phyloP scores from a whole-genome alignment of 2,113 vertebrate species.

The Clarias batrachus region DNA sequence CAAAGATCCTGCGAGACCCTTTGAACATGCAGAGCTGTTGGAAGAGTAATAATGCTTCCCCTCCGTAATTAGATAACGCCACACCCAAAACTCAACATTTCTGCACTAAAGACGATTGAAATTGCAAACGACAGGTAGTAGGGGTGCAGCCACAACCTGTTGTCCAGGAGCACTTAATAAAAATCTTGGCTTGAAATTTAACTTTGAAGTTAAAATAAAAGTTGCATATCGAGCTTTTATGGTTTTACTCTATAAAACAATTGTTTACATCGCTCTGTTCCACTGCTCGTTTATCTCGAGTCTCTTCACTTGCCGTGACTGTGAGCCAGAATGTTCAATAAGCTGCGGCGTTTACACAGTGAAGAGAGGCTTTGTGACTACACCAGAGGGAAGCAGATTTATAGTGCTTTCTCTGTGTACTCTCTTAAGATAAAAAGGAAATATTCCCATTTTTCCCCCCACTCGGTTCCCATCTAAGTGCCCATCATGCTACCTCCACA shows the following conservation, averaged over 20 bases:
- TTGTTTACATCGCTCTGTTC: neutral
- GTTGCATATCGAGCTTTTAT: constrained; percentile 2
- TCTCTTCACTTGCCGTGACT: constrained; percentile 29
- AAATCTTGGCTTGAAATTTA: neutral
- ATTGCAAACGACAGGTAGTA: neutral
- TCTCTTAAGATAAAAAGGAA: constrained; percentile 20
- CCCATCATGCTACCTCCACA: neutral
- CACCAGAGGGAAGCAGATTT: constrained; percentile 7
- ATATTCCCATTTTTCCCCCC: neutral
- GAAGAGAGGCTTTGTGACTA: constrained; percentile 15
- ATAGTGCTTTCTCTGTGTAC: constrained; percentile 5
- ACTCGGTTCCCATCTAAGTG: neutral
- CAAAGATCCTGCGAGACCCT: constrained; percentile 81
- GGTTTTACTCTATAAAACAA: constrained; percentile 18
- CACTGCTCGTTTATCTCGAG: constrained; percentile 28
- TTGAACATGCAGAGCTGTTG: constrained; percentile 15
- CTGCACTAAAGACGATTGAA: neutral
- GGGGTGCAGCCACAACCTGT: constrained; percentile 5
- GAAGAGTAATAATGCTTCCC: constrained; percentile 9
- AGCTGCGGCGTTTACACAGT: constrained; percentile 23
- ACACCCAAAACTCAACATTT: neutral
- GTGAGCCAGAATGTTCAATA: constrained; percentile 30
- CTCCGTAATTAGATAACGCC: constrained; percentile 3
- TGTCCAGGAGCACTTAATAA: constrained; percentile 16
- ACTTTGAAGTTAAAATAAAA: constrained; percentile 33